These are phyloP conservation scores for Isoperla grammatica DNA, from an alignment of 2,888 invertebrate species.

Conservation along the genomic window DNA sequence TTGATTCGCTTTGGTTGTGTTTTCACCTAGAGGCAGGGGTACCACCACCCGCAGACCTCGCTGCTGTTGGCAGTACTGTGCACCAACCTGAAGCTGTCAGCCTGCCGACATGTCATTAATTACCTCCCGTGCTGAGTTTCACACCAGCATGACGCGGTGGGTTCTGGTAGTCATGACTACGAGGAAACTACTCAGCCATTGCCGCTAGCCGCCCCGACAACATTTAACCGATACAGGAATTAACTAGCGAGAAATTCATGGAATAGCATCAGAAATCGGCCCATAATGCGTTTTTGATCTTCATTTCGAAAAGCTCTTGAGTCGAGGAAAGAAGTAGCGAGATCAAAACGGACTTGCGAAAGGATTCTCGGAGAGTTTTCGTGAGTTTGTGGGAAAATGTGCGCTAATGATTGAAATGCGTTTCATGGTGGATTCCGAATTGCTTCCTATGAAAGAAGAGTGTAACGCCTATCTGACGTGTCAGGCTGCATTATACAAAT, in stretches of 20 bases:
- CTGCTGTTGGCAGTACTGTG: neutral
- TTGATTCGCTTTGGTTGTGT: too few species aligned
- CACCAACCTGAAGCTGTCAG: conserved; percentile 7
- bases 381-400: too few species aligned
- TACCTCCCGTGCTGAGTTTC: conserved; percentile 1
- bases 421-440: too few species aligned
- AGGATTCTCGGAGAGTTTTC: too few species aligned
- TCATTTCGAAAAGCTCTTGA: conserved; percentile 9
- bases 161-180: conserved; percentile 21
- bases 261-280: neutral
- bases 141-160: conserved; percentile 20
- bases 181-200: conserved; percentile 14
- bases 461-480: too few species aligned
- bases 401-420: too few species aligned
- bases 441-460: too few species aligned
- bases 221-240: neutral
- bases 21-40: too few species aligned
- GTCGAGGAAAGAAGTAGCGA: neutral
- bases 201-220: neutral
- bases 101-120: conserved; percentile 20
- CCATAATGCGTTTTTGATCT: conserved; percentile 17
- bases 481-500: too few species aligned
- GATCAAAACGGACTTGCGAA: too few species aligned
- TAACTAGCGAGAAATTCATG: conserved; percentile 5
- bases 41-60: neutral